Evolutionary conservation across 2,888 invertebrate species (phyloP), one percentile per base, ranked within the genome.

Genomic region (Ypsolopha sequella): DNA sequence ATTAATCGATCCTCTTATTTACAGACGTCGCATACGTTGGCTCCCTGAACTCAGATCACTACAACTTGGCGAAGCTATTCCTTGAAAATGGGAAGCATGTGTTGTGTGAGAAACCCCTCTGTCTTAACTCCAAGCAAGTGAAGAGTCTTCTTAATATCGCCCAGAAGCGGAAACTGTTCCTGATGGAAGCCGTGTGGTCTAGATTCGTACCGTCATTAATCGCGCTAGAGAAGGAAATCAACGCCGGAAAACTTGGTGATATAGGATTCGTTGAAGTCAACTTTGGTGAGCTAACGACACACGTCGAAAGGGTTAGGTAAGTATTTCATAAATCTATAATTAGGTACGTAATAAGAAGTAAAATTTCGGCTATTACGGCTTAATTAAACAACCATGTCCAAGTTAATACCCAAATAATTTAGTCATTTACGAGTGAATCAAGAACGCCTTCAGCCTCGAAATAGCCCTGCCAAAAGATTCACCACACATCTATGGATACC

Each of bases 161-260:
- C 0, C 89, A 88, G 64, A 72, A 87, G 35, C 93, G 93, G 63
- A 92, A 93, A 6, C 70, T 93, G 0, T 95, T 96, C 65, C 70
- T 95, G 0, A 95, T 95, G 95, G 96, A 96, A 88, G 97, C 92
- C 0, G 88, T 95, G n/a, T 97, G 97, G 97, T 94, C 94, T 0
- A 88, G 96, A 38, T 95, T 89, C 64, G 91, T 95, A 54, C 97
- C 97, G 0, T 88, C 89, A 0, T 96, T 96, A 68, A 79, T 89
- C 47, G 88, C 90, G 57, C 67, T 96, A 47, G 89, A 89, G 51
- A 88, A 92, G 60, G 89, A 91, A 63, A 86, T 97, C 4, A 77
- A 88, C 1, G 67, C 82, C 0, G 92, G 92, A 1, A 88, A 80
- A 36, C 80, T 96, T 51, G 96, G 96, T 6, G 91, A 93, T 1